A percentile compares a stretch with the other conserved stretches of the same genome.
These are phyloP conservation scores for Campylorhamphus procurvoides DNA, from an alignment of 2,113 vertebrate genomes.

Conservation along the genomic window DNA sequence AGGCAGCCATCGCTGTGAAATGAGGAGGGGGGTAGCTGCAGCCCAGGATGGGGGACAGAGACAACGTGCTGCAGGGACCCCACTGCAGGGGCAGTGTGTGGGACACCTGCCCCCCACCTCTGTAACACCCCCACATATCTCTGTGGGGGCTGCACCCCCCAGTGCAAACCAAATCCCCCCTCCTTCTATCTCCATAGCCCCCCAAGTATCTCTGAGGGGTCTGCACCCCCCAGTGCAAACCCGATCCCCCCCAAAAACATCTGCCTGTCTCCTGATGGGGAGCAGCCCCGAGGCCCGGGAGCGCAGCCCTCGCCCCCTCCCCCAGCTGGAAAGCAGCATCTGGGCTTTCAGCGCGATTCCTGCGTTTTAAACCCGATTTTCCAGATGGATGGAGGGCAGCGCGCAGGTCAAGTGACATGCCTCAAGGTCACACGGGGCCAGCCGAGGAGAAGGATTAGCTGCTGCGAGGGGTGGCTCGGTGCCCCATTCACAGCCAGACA, in stretches of 20 bases:
- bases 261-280: accelerated
- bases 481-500: accelerated
- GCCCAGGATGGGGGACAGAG: not conserved
- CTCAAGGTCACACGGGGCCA: constrained; percentile 31
- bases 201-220: not conserved
- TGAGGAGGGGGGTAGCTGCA: not conserved
- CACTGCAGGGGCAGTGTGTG: not conserved
- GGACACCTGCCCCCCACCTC: not conserved
- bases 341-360: not conserved
- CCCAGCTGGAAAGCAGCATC: constrained; percentile 54
- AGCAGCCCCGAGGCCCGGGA: not conserved
- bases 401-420: constrained; percentile 31
- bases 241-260: accelerated
- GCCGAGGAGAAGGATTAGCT: not conserved
- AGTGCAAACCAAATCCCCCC: not conserved
- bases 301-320: not conserved
- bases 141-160: not conserved
- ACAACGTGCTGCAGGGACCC: not conserved
- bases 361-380: constrained; percentile 51
- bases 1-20: not conserved
- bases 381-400: constrained; percentile 40
- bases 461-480: not conserved
- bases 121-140: not conserved
- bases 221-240: not conserved
- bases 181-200: not conserved